Evolutionary conservation across 1,140 invertebrate genomes (phyloP), one percentile per base, ranked within the genome.

Genomic region (Steinernema feltiae): DNA sequence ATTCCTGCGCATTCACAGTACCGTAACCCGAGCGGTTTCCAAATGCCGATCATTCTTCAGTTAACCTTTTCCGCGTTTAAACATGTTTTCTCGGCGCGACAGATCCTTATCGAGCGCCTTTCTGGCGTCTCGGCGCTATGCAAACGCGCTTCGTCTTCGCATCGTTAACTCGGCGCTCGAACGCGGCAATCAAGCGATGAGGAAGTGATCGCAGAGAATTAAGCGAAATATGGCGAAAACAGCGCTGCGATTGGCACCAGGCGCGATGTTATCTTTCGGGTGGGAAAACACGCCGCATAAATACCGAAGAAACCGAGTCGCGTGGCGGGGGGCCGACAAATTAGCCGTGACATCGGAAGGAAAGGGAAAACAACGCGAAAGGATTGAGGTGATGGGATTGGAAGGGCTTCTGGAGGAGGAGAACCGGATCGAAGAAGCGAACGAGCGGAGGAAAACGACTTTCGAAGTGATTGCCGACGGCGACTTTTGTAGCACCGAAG

Each of bases 401-500:
- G 2, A 27, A 27, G 3, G 53, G 24, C 24, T 63, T 27, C 53
- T 63, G 3, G 53, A 63, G 53, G n/a, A n/a, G n/a, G 53, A 63
- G 53, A 63, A 63, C 53, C 53, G 53, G 53, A 15, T 63, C 53
- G 53, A 18, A 18, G 35, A n/a, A n/a, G n/a, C n/a, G n/a, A n/a
- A n/a, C n/a, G n/a, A n/a, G n/a, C n/a, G n/a, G n/a, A n/a, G n/a
- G n/a, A n/a, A n/a, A n/a, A 41, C 35, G 35, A 41, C 7, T 18
- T 7, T 18, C 35, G 35, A 18, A 18, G 35, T 7, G 35, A 41
- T 41, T 41, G 7, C 7, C 35, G 7, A 18, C 7, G 35, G 35
- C 12, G 24, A 27, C 53, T 63, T 63, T 63, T 63, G 53, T 63
- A 63, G 53, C 53, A 21, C 53, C 53, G 53, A 63, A 27, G 53